Base-by-base conservation (phyloP, 2,888 invertebrate genomes). In the Acleris cristana region DNA sequence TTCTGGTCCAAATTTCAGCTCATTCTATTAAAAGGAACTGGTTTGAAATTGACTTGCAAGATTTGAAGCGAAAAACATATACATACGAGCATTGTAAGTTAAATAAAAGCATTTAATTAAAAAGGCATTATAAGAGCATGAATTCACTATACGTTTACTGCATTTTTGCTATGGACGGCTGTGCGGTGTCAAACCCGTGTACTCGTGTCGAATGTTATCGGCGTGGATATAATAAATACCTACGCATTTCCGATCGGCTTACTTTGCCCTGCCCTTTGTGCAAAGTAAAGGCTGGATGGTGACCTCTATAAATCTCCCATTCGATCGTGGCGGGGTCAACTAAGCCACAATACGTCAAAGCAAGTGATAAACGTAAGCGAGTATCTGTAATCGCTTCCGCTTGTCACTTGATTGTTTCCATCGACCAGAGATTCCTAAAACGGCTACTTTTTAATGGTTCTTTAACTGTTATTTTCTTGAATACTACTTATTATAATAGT, bases 241-340 rank as follows among this genome's bases (percentile, higher is more conserved):
- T 62, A 62, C 56, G 56, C 61, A 53, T 64, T 68, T 64, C 68
- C 70, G 77, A 79, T 79, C 79, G 75, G 70, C 75, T 71, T 80
- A 80, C 77, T 74, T 75, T 72, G 72, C 74, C 71, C 69, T 70
- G 72, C 75, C 76, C 76, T 80, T 79, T 82, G 78, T 80, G 77
- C 79, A 80, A 80, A 81, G 82, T 84, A 83, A 63, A 67, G 63
- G 66, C 56, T 83, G 76, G 77, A 79, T 78, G 74, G 78, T 78
- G 84, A 85, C 87, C 87, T 77, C 85, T 76, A 88, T 89, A 88
- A 88, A 89, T 88, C 87, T 85, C 79, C 74, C 76, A 78, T 85
- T 82, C 81, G 80, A 81, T 80, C 74, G 74, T 75, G 76, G 72
- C 76, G 69, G 77, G 84, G 80, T 84, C 84, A 81, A 78, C 77